phyloP scores from a whole-genome alignment of 2,113 vertebrate species.

The Lagenorhynchus albirostris region DNA sequence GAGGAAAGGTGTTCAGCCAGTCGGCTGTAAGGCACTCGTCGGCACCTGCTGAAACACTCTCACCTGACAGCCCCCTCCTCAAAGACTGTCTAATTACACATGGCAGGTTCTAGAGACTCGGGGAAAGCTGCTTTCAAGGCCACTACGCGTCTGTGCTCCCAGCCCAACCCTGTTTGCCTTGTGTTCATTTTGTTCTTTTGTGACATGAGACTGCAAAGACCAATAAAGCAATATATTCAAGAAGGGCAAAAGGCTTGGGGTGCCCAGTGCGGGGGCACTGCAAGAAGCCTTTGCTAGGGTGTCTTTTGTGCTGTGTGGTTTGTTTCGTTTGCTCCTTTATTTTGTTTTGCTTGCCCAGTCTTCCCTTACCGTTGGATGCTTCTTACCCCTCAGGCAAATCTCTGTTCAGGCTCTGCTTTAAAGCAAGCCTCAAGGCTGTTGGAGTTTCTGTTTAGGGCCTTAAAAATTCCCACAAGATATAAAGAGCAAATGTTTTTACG shows the following conservation, averaged over 20 bases:
- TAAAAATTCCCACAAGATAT: constrained; percentile 72
- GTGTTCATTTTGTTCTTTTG: constrained; percentile 80
- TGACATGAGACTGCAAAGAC: constrained; percentile 75
- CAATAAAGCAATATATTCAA: constrained; percentile 79
- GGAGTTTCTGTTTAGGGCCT: constrained; percentile 70
- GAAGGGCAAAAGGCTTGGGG: constrained; percentile 62
- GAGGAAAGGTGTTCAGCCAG: constrained; percentile 71
- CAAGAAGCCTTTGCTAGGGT: constrained; percentile 76
- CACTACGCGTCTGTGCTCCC: constrained; percentile 76
- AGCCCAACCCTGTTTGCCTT: constrained; percentile 69
- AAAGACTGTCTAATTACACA: constrained; percentile 73
- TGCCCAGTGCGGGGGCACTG: constrained; percentile 37
- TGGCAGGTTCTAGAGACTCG: constrained; percentile 77
- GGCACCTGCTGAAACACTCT: constrained; percentile 71
- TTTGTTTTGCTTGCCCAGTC: constrained; percentile 77
- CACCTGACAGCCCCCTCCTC: constrained; percentile 63
- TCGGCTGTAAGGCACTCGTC: constrained; percentile 72
- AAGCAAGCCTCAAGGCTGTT: constrained; percentile 72
- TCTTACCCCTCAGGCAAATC: constrained; percentile 39
- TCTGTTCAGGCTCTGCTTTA: constrained; percentile 77
- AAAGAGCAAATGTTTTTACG: constrained; percentile 78
- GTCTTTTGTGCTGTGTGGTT: constrained; percentile 82
- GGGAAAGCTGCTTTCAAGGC: constrained; percentile 72
- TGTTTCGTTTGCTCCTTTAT: constrained; percentile 64
- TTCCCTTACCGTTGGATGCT: constrained; percentile 52